phyloP scores from a whole-genome alignment of 2,888 invertebrate species.

The Hermaeophaga mercurialis region DNA sequence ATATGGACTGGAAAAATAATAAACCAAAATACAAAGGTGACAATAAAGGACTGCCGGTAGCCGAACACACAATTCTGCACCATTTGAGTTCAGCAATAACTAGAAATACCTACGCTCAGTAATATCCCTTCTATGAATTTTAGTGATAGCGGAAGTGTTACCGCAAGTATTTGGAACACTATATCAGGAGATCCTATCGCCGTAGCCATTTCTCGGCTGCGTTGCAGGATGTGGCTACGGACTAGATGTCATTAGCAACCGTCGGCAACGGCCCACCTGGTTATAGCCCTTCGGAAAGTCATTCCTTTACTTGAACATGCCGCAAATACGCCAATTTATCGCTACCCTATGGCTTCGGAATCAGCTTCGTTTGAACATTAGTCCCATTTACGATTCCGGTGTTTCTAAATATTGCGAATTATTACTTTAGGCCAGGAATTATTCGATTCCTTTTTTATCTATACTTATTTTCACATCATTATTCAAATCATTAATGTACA shows the following conservation, averaged over 20 bases:
- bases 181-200: constrained; percentile 39
- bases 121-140: constrained; percentile 32
- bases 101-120: constrained; percentile 18
- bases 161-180: constrained; percentile 35
- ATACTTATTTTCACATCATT: no score
- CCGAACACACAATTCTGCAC: constrained; percentile 3
- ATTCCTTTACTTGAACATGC: constrained; percentile 37
- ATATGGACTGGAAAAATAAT: no score
- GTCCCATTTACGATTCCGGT: constrained; percentile 6
- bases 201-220: constrained; percentile 40
- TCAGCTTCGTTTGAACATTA: constrained; percentile 20
- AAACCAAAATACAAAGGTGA: neutral
- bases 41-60: neutral
- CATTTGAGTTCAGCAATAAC: constrained; percentile 19
- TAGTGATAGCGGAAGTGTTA: constrained; percentile 28
- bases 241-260: constrained; percentile 30
- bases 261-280: constrained; percentile 50
- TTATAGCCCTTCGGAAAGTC: constrained; percentile 47
- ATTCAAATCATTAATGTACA: no score
- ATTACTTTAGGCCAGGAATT: neutral
- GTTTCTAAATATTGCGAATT: constrained; percentile 3
- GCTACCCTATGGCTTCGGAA: constrained; percentile 28
- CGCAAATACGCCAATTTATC: constrained; percentile 54
- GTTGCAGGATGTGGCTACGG: constrained; percentile 37
- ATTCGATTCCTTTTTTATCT: no score